Evolutionary conservation across 2,113 vertebrate species (phyloP).

Genomic region (Anoplopoma fimbria): DNA sequence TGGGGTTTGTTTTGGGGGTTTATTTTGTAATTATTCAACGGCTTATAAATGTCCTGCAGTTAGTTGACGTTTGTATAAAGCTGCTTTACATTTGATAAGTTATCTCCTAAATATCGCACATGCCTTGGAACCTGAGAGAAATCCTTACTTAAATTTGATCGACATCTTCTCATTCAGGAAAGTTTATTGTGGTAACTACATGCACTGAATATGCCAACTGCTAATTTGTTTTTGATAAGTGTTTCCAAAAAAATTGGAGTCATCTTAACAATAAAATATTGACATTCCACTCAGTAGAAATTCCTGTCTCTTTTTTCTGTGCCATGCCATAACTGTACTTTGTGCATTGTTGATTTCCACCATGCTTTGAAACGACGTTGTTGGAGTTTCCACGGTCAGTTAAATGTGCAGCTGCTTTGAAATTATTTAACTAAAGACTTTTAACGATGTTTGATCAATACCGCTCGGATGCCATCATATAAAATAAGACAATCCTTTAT

Average conservation of each 20-base stretch:
- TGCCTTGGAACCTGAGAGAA: conserved; percentile 25
- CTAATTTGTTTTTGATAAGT: conserved; percentile 59
- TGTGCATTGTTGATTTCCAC: not conserved
- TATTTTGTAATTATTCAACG: conserved; percentile 49
- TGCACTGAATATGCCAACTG: conserved; percentile 81
- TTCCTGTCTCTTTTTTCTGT: not conserved
- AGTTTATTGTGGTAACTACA: conserved; percentile 50
- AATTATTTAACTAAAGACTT: not conserved
- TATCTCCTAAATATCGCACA: conserved; percentile 32
- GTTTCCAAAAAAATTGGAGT: conserved; percentile 64
- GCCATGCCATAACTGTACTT: not conserved
- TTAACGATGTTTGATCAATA: too few species aligned
- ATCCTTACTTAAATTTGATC: conserved; percentile 34
- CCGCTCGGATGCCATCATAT: not conserved
- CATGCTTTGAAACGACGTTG: not conserved
- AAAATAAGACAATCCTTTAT: too few species aligned
- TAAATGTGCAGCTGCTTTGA: not conserved
- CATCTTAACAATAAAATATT: conserved; percentile 80
- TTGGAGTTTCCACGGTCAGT: not conserved
- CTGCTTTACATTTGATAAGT: conserved; percentile 54
- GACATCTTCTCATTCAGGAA: conserved; percentile 32
- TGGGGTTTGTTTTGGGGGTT: conserved; percentile 9
- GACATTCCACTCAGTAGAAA: conserved; percentile 73
- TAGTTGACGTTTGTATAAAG: conserved; percentile 51
- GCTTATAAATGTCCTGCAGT: conserved; percentile 52